A percentile compares a stretch with the other conserved stretches of the same genome.
Evolutionary conservation across 2,113 vertebrate species (phyloP).

Genomic region (Antechinus flavipes): DNA sequence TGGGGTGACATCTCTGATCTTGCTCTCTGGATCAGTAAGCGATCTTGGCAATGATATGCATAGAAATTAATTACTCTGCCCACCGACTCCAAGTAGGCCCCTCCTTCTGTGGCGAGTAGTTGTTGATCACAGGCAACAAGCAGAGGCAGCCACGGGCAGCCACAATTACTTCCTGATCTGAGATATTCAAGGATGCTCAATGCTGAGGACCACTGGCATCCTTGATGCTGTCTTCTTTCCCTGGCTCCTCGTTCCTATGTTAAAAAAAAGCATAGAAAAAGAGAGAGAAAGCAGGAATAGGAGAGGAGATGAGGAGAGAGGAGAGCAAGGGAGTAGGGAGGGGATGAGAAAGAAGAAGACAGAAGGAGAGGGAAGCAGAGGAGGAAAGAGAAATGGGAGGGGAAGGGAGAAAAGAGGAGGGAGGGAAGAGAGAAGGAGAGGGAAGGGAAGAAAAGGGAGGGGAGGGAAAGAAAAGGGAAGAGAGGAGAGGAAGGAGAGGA

Average conservation of each 20-base stretch:
- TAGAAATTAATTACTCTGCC: constrained; percentile 92
- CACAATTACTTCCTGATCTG: constrained; percentile 67
- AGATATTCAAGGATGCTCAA: neutral
- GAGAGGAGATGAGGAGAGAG: too few species aligned
- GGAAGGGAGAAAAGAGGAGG: neutral
- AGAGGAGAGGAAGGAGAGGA: neutral
- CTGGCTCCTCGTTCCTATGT: constrained; percentile 21
- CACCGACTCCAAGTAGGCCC: constrained; percentile 72
- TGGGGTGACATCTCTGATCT: constrained; percentile 90
- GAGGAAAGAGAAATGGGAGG: too few species aligned
- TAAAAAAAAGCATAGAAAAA: neutral
- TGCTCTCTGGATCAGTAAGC: constrained; percentile 87
- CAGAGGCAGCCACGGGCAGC: constrained; percentile 74
- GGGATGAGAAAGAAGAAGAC: too few species aligned
- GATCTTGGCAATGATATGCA: constrained; percentile 95
- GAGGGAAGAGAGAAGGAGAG: neutral
- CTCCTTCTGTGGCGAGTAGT: constrained; percentile 79
- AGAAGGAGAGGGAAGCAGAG: neutral
- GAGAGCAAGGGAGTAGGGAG: too few species aligned
- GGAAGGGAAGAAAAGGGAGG: neutral
- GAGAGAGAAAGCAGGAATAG: neutral
- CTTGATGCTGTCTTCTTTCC: constrained; percentile 54
- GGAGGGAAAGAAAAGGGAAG: too few species aligned
- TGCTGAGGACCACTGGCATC: neutral
- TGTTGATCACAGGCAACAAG: constrained; percentile 83